These are phyloP conservation scores for Sprattus sprattus DNA, from an alignment of 2,113 vertebrate species.

Conservation along the genomic window DNA sequence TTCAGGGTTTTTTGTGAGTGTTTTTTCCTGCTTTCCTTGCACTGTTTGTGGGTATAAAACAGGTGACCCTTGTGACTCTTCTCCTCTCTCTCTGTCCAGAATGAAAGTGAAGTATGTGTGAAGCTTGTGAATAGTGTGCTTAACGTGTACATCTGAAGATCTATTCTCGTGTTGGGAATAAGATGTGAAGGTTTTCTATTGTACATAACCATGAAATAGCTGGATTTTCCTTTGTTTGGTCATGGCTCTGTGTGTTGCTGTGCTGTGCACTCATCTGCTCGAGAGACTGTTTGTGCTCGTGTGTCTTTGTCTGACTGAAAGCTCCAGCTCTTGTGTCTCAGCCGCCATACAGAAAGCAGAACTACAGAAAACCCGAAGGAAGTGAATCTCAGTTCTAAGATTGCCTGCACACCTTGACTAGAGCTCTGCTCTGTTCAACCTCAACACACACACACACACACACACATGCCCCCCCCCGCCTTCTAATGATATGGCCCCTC, in stretches of 20 bases:
- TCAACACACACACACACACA: neutral
- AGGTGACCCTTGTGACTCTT: neutral
- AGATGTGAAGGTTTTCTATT: too few relatives aligned
- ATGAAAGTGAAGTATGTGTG: neutral
- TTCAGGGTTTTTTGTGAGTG: neutral
- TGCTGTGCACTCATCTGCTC: neutral
- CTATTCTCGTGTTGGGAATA: too few relatives aligned
- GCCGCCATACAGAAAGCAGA: neutral
- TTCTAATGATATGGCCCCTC: neutral
- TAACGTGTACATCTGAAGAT: neutral
- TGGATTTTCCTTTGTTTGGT: too few relatives aligned
- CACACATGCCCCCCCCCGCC: neutral
- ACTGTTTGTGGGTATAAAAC: neutral
- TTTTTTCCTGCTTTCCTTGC: neutral
- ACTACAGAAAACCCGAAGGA: neutral
- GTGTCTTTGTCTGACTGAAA: neutral
- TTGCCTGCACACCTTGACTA: neutral
- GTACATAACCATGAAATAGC: too few relatives aligned
- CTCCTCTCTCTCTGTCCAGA: neutral
- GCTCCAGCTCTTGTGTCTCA: too few relatives aligned
- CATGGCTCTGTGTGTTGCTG: neutral
- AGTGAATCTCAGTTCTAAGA: neutral
- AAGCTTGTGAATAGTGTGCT: neutral
- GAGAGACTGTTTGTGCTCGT: neutral
- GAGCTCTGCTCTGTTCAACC: neutral